Percentiles rank a stretch among this genome's conserved stretches.
phyloP scores from a whole-genome alignment of 2,797 vertebrate genomes.

The Lacerta bilineata region DNA sequence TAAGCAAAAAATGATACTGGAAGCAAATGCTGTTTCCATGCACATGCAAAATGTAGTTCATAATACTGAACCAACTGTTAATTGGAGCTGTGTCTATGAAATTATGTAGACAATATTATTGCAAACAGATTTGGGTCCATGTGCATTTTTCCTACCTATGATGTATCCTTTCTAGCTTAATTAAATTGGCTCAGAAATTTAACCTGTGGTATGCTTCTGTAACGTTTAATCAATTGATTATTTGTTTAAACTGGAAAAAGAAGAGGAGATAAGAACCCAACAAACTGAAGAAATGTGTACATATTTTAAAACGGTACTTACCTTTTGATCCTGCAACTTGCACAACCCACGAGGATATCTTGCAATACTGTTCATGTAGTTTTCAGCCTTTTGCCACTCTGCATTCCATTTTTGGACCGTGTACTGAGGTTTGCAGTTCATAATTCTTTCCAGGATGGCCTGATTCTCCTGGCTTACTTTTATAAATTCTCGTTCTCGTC shows the following conservation, averaged over 20 bases:
- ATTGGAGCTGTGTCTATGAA: not conserved
- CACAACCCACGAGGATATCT: slow-evolving; percentile 70
- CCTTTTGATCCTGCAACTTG: slow-evolving; percentile 59
- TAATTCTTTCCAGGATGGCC: slow-evolving; percentile 75
- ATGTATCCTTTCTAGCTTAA: not conserved
- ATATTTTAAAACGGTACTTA: slow-evolving; percentile 30
- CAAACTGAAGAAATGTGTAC: not conserved
- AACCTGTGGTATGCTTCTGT: not conserved
- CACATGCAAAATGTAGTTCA: not conserved
- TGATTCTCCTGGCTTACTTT: slow-evolving; percentile 80
- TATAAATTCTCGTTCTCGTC: slow-evolving; percentile 74
- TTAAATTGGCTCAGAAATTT: not conserved
- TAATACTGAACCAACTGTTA: not conserved
- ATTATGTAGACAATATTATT: not conserved
- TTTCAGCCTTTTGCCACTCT: slow-evolving; percentile 78
- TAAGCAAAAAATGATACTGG: not conserved
- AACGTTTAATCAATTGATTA: not conserved
- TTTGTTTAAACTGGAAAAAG: not conserved
- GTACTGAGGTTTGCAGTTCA: slow-evolving; percentile 74
- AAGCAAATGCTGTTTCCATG: not conserved
- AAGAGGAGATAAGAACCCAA: not conserved
- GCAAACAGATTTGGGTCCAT: not conserved
- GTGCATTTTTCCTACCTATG: too few relatives aligned
- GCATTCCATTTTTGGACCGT: slow-evolving; percentile 76
- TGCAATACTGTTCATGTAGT: slow-evolving; percentile 70